These are phyloP conservation scores for Cataglyphis hispanica DNA, from an alignment of 1,140 invertebrate genomes.

Conservation along the genomic window DNA sequence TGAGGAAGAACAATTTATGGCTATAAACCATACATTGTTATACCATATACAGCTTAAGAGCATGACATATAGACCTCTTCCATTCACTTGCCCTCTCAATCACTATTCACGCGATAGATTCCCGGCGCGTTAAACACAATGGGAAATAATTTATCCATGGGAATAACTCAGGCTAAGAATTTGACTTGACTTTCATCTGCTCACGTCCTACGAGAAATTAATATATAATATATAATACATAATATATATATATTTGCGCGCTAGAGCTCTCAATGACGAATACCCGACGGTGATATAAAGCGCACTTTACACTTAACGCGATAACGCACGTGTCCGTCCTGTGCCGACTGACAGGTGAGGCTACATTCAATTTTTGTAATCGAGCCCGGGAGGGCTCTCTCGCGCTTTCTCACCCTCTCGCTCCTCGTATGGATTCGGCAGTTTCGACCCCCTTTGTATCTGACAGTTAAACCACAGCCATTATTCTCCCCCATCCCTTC, in stretches of 20 bases:
- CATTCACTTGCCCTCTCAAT: slow-evolving; percentile 54
- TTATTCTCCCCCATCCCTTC: slow-evolving; percentile 68
- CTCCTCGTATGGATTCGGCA: slow-evolving; percentile 72
- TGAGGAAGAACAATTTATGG: slow-evolving; percentile 38
- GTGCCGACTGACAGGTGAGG: slow-evolving; percentile 72
- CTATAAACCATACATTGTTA: neutral
- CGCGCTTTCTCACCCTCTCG: slow-evolving; percentile 47
- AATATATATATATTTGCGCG: slow-evolving; percentile 43
- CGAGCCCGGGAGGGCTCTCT: slow-evolving; percentile 72
- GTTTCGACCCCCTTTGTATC: slow-evolving; percentile 74
- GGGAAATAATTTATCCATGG: slow-evolving; percentile 60
- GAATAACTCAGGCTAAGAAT: slow-evolving; percentile 61
- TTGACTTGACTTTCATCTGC: slow-evolving; percentile 44
- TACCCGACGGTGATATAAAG: slow-evolving; percentile 64
- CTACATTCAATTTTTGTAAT: slow-evolving; percentile 79
- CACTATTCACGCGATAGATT: slow-evolving; percentile 55
- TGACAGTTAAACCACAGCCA: slow-evolving; percentile 77
- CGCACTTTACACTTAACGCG: slow-evolving; percentile 66
- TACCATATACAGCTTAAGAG: slow-evolving; percentile 15
- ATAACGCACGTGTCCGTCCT: slow-evolving; percentile 56
- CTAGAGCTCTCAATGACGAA: slow-evolving; percentile 36
- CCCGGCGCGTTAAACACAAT: slow-evolving; percentile 48
- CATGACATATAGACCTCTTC: slow-evolving; percentile 49
- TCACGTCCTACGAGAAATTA: neutral
- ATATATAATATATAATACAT: too few relatives aligned